Conservation (phyloP, 2,113 vertebrate species). For the Oreotrochilus melanogaster region DNA sequence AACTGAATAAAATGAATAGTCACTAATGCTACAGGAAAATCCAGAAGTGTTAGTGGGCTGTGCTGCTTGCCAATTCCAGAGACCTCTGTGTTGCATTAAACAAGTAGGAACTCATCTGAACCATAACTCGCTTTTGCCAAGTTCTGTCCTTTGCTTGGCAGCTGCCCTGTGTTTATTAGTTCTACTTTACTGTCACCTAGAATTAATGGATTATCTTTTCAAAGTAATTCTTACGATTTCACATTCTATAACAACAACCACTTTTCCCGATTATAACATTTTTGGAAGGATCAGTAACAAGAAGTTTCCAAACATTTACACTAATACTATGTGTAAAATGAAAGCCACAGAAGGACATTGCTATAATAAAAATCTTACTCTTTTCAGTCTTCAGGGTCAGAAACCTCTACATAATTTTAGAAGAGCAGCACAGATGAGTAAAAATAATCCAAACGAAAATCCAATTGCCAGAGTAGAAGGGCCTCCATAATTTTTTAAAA, state of each 20-base stretch:
- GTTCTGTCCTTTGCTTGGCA: slow-evolving; percentile 1
- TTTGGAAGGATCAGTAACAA: neutral
- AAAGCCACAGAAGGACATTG: neutral
- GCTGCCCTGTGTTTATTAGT: neutral
- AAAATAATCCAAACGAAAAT: neutral
- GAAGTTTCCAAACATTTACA: neutral
- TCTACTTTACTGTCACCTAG: slow-evolving; percentile 1
- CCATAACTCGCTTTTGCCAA: neutral
- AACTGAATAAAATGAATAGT: neutral
- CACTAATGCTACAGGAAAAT: neutral
- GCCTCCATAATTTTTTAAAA: neutral
- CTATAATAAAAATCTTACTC: neutral
- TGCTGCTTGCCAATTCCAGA: neutral
- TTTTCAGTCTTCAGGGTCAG: neutral
- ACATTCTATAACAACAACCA: neutral
- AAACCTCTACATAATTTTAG: neutral
- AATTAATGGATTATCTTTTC: neutral
- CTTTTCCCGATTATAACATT: neutral
- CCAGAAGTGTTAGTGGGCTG: neutral
- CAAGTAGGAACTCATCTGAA: slow-evolving; percentile 16
- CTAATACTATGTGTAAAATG: neutral
- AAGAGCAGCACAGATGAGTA: neutral
- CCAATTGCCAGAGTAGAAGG: neutral
- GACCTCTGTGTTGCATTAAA: neutral
- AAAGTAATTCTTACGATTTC: neutral